Conservation (phyloP, 2,888 invertebrate species). For the Eupeodes latifasciatus region DNA sequence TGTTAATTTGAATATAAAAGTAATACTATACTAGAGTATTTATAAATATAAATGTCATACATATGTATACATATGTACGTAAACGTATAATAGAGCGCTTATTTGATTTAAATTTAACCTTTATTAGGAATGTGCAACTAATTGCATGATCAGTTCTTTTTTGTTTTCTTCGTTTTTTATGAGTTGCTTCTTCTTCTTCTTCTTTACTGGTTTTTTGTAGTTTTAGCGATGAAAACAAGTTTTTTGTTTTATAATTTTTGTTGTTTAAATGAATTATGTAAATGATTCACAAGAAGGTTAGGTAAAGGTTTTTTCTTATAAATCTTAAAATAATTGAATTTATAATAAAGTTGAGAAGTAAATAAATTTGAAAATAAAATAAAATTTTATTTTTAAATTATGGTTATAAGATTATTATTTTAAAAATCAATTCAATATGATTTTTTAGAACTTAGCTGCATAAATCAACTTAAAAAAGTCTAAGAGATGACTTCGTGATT, state of each 20-base stretch:
- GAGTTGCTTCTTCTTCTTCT: constrained; percentile 41
- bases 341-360: too few relatives aligned
- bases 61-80: background rate
- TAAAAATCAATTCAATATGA: too few relatives aligned
- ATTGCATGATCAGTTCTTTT: constrained; percentile 46
- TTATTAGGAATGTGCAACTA: constrained; percentile 61
- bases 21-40: background rate
- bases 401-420: too few relatives aligned
- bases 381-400: too few relatives aligned
- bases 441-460: too few relatives aligned
- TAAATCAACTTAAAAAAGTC: too few relatives aligned
- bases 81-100: background rate
- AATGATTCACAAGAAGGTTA: constrained; percentile 37
- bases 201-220: constrained; percentile 10
- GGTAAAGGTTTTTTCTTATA: background rate
- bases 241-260: constrained; percentile 12
- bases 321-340: background rate
- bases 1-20: constrained; percentile 14
- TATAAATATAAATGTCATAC: background rate
- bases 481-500: too few relatives aligned
- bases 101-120: constrained; percentile 63
- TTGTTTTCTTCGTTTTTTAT: background rate
- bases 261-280: constrained; percentile 40
- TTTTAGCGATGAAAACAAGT: constrained; percentile 42
- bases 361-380: too few relatives aligned